These are phyloP conservation scores for Saimiri boliviensis DNA, from an alignment of 2,113 vertebrate genomes.

Conservation along the genomic window DNA sequence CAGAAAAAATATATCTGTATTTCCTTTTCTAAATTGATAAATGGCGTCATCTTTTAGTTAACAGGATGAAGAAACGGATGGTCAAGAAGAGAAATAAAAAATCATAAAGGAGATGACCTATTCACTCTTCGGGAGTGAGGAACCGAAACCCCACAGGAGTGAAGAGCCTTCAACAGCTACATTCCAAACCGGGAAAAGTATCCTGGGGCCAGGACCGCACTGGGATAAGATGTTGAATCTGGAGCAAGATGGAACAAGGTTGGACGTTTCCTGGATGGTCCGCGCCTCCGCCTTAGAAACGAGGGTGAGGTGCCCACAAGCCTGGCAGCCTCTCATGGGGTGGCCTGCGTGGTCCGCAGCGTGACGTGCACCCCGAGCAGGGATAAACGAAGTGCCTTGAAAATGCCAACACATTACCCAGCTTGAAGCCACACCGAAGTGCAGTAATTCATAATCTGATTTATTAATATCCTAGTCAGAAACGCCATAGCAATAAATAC, in stretches of 20 bases:
- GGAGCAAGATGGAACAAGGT: no score
- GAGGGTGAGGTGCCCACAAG: background rate
- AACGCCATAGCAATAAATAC: background rate
- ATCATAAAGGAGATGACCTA: background rate
- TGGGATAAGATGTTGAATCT: background rate
- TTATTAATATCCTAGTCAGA: background rate
- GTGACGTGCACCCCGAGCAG: fast-evolving
- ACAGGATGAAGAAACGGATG: background rate
- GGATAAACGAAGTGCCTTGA: background rate
- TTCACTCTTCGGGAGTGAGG: background rate
- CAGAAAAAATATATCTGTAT: no score
- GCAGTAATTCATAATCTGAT: background rate
- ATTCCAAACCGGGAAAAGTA: background rate
- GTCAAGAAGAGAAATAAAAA: background rate
- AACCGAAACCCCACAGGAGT: background rate
- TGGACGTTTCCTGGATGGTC: background rate
- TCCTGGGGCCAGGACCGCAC: background rate
- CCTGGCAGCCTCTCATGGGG: background rate
- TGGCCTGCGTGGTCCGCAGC: background rate
- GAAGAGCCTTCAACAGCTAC: background rate
- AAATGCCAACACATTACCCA: background rate
- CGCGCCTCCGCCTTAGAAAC: background rate
- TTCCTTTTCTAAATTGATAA: no score
- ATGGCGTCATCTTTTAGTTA: no score
- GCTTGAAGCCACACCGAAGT: background rate